A percentile compares a stretch with the other conserved stretches of the same genome.
Evolutionary conservation across 2,888 invertebrate genomes (phyloP).

Genomic region (Eustalomyia histrio): DNA sequence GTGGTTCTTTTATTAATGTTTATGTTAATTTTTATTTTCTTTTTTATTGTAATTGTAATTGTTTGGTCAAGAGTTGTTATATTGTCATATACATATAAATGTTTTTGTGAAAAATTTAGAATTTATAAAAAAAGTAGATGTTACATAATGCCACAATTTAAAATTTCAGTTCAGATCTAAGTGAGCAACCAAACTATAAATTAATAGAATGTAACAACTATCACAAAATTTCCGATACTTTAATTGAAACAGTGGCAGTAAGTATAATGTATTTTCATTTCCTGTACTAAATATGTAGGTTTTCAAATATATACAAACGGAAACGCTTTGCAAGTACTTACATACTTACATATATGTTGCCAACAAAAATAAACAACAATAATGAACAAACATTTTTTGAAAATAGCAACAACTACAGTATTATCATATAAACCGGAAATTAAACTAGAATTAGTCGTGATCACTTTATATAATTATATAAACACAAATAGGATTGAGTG

Average conservation of each 20-base stretch:
- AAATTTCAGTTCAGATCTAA: no score
- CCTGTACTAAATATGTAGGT: no score
- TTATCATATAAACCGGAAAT: slow-evolving; percentile 58
- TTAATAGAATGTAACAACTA: no score
- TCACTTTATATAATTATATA: not conserved
- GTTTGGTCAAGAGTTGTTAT: not conserved
- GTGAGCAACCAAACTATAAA: no score
- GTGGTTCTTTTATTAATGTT: slow-evolving; percentile 47
- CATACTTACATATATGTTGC: not conserved
- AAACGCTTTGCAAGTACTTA: not conserved
- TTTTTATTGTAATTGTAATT: slow-evolving; percentile 23
- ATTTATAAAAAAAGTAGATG: no score
- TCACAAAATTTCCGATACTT: no score
- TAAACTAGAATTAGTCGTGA: slow-evolving; percentile 52
- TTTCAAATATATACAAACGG: not conserved
- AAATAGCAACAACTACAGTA: slow-evolving; percentile 32
- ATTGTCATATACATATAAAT: not conserved
- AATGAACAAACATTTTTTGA: not conserved
- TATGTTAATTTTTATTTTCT: slow-evolving; percentile 32
- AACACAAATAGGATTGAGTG: not conserved
- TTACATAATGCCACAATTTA: no score
- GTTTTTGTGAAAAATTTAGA: no score
- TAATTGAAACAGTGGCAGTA: no score
- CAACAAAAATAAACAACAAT: slow-evolving; percentile 13
- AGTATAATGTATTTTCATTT: no score